phyloP scores from a whole-genome alignment of 2,113 vertebrate genomes.

The Limnothrissa miodon region DNA sequence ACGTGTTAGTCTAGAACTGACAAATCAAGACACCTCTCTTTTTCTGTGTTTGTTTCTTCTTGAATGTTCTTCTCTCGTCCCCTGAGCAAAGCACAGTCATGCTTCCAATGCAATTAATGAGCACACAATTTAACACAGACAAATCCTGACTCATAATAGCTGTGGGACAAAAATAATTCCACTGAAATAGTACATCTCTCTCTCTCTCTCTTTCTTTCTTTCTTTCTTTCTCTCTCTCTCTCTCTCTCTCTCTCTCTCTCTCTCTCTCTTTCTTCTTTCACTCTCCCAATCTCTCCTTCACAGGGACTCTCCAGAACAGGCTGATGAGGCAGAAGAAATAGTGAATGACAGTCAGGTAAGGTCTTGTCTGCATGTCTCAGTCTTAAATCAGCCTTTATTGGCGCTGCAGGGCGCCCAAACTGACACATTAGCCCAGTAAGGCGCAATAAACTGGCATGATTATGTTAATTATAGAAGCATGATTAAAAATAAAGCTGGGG shows the following conservation, averaged over 20 bases:
- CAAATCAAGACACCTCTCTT: not conserved
- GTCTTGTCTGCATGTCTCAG: constrained; percentile 39
- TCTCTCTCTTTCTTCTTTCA: constrained; percentile 27
- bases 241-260: not conserved
- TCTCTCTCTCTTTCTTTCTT: not conserved
- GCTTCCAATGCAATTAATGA: constrained; percentile 10
- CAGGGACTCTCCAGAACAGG: constrained; percentile 27
- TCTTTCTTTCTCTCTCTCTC: constrained; percentile 17
- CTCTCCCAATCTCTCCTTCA: constrained; percentile 25
- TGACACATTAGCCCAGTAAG: constrained; percentile 46
- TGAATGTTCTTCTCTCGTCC: not conserved
- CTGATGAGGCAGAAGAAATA: constrained; percentile 44
- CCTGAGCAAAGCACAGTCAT: constrained; percentile 9
- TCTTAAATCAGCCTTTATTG: constrained; percentile 42
- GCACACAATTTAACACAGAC: constrained; percentile 14
- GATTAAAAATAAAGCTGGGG: constrained; percentile 47
- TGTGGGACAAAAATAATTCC: not conserved
- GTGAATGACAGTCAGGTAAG: constrained; percentile 48
- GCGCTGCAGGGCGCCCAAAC: not conserved
- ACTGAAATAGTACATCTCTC: not conserved
- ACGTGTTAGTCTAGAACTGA: constrained; percentile 26
- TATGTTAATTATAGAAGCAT: constrained; percentile 48
- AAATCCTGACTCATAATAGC: constrained; percentile 27
- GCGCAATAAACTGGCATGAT: constrained; percentile 50
- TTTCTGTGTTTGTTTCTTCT: not conserved